These are phyloP conservation scores for Hemibagrus wyckioides DNA, from an alignment of 2,113 vertebrate genomes.

Conservation along the genomic window DNA sequence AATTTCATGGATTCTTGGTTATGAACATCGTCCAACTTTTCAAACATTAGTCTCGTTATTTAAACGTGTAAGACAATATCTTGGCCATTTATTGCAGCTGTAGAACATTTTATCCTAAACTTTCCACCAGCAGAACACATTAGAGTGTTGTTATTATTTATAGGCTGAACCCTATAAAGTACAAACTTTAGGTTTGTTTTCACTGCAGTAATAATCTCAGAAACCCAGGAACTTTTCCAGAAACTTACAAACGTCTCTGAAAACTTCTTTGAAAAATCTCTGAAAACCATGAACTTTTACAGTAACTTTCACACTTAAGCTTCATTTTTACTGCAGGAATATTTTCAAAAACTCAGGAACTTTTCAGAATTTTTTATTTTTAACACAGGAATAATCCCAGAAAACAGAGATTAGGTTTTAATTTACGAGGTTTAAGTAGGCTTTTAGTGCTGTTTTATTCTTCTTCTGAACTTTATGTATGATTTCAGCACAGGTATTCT, in stretches of 20 bases:
- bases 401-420: background rate
- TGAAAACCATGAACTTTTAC: background rate
- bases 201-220: background rate
- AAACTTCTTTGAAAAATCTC: background rate
- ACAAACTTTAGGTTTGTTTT: background rate
- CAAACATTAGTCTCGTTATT: background rate
- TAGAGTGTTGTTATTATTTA: background rate
- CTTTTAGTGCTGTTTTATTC: background rate
- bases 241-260: background rate
- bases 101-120: background rate
- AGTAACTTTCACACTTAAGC: background rate
- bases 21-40: background rate
- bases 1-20: conserved; percentile 9
- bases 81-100: background rate
- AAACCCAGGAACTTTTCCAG: background rate
- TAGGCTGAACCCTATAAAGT: background rate
- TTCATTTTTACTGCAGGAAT: background rate
- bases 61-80: background rate
- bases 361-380: background rate
- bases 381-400: background rate
- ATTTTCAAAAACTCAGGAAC: background rate
- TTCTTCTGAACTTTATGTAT: too few species aligned
- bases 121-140: background rate
- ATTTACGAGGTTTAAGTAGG: background rate
- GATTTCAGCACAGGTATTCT: too few species aligned